Conservation (phyloP, 2,797 vertebrate species). For the Psittacula echo region DNA sequence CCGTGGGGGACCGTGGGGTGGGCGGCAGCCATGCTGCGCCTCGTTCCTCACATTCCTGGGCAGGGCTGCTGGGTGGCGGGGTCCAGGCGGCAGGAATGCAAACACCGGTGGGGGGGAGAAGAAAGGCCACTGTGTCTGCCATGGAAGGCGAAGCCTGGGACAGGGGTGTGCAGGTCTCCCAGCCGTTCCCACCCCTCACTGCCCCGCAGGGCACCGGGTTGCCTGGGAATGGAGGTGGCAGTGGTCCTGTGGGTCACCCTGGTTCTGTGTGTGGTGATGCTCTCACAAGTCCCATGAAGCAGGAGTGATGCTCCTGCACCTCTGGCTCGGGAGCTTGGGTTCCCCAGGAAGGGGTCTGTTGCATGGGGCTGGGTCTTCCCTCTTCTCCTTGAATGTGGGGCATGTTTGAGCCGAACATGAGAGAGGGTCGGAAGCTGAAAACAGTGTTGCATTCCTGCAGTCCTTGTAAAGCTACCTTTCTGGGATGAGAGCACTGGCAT, state of each 20-base stretch:
- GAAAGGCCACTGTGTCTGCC: slow-evolving; percentile 60
- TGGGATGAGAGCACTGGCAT: not conserved
- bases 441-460: not conserved
- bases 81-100: slow-evolving; percentile 61
- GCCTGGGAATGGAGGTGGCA: not conserved
- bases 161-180: not conserved
- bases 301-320: not conserved
- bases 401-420: not conserved
- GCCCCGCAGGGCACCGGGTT: not conserved
- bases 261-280: not conserved
- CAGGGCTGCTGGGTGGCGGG: slow-evolving; percentile 35
- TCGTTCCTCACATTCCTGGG: slow-evolving; percentile 63
- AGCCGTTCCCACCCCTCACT: not conserved
- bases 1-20: not conserved
- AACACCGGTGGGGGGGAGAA: slow-evolving; percentile 57
- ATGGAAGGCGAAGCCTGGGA: not conserved
- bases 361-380: not conserved
- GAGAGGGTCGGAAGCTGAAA: not conserved
- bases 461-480: slow-evolving; percentile 21
- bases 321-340: not conserved
- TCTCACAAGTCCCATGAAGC: accelerated
- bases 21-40: slow-evolving; percentile 22
- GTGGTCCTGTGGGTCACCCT: accelerated
- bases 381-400: not conserved
- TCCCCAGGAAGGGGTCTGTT: not conserved